Percentiles rank a stretch among this genome's conserved stretches.
phyloP scores from a whole-genome alignment of 2,797 vertebrate genomes.

The Cyprinella venusta region DNA sequence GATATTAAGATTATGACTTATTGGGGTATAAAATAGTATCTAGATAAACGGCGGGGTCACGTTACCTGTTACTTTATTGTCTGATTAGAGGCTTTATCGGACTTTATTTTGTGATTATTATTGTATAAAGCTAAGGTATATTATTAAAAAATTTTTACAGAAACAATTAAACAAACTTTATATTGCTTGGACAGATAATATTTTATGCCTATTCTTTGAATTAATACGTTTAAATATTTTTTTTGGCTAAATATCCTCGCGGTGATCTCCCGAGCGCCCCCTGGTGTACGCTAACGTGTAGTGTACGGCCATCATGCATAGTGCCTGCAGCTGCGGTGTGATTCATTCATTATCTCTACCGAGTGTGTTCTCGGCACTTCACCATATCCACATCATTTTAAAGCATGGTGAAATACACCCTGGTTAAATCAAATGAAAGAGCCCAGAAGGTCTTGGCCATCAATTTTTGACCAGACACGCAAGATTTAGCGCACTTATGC shows the following conservation, averaged over 20 bases:
- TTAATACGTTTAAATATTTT: neutral
- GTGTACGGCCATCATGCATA: neutral
- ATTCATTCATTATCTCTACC: neutral
- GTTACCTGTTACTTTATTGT: too few relatives aligned
- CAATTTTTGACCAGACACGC: neutral
- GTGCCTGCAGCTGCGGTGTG: neutral
- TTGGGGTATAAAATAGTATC: neutral
- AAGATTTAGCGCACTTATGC: neutral
- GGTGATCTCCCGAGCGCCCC: neutral
- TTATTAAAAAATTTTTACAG: too few relatives aligned
- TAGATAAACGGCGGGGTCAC: neutral
- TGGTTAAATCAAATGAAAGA: constrained; percentile 8
- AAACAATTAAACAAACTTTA: neutral
- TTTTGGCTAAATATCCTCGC: neutral
- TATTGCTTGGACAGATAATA: neutral
- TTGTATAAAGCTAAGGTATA: neutral
- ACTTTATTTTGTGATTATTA: neutral
- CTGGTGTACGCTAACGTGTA: neutral
- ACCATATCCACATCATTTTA: neutral
- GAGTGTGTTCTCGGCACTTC: neutral
- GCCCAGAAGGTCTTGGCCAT: neutral
- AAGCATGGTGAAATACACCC: neutral
- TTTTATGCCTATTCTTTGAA: neutral
- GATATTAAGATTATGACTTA: neutral
- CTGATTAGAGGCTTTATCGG: neutral